Percentiles rank a stretch among this genome's conserved stretches.
phyloP scores from a whole-genome alignment of 2,797 vertebrate genomes.

The Merluccius polli region DNA sequence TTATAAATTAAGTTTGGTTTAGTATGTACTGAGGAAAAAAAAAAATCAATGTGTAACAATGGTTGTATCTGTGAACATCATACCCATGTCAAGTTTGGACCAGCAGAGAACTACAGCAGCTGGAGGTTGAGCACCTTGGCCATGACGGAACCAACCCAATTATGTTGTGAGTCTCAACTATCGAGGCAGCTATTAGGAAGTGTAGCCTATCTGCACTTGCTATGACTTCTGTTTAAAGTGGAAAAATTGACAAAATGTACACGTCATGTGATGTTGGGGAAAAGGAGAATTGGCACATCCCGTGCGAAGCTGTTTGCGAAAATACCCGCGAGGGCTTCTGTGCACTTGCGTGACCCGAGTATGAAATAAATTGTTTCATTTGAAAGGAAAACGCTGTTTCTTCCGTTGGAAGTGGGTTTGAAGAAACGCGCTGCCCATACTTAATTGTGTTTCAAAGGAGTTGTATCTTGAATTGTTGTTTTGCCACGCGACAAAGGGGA shows the following conservation, averaged over 20 bases:
- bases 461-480: constrained; percentile 70
- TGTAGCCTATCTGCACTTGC: constrained; percentile 95
- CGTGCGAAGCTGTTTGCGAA: constrained; percentile 89
- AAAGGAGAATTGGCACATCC: constrained; percentile 88
- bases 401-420: constrained; percentile 96
- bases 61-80: constrained; percentile 41
- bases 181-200: constrained; percentile 91
- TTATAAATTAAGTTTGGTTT: constrained; percentile 49
- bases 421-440: constrained; percentile 84
- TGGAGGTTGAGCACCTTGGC: constrained; percentile 59
- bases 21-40: constrained; percentile 49
- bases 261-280: constrained; percentile 86
- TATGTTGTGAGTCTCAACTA: constrained; percentile 89
- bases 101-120: constrained; percentile 47
- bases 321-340: constrained; percentile 82
- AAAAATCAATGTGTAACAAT: constrained; percentile 46
- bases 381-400: constrained; percentile 91
- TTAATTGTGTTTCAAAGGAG: constrained; percentile 81
- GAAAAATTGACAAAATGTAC: constrained; percentile 95
- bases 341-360: constrained; percentile 95
- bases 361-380: constrained; percentile 99
- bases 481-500: constrained; percentile 59
- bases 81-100: constrained; percentile 56
- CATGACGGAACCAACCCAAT: constrained; percentile 72
- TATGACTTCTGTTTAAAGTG: constrained; percentile 98